Evolutionary conservation across 2,797 vertebrate species (phyloP).

Genomic region (Tauraco hartlaubi): DNA sequence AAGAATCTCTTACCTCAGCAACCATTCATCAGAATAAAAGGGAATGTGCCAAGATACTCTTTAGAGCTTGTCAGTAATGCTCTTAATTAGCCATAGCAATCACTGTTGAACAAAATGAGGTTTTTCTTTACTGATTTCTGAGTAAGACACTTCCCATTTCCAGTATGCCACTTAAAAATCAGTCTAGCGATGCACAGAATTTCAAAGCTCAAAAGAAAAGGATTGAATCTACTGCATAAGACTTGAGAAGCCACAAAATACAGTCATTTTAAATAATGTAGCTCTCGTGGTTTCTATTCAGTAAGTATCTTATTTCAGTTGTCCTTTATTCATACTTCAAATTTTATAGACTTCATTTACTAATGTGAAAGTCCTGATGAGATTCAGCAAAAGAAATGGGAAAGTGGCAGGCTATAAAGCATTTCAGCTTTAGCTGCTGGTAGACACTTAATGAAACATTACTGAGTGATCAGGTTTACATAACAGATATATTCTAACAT

Average conservation of each 20-base stretch:
- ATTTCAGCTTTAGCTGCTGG: constrained; percentile 5
- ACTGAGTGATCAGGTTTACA: constrained; percentile 41
- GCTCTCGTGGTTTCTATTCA: constrained; percentile 9
- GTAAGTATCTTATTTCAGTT: constrained; percentile 42
- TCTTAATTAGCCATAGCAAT: neutral
- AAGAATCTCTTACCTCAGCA: constrained; percentile 21
- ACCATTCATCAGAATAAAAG: neutral
- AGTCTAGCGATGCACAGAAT: neutral
- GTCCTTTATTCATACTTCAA: constrained; percentile 47
- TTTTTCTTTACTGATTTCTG: neutral
- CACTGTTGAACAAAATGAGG: neutral
- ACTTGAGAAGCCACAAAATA: neutral
- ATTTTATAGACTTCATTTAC: constrained; percentile 38
- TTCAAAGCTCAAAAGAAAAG: constrained; percentile 33
- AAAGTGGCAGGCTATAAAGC: constrained; percentile 35
- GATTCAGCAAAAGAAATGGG: constrained; percentile 51
- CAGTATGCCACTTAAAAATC: neutral
- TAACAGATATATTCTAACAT: constrained; percentile 61
- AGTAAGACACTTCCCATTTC: neutral
- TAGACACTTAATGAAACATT: constrained; percentile 49
- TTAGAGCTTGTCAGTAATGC: neutral
- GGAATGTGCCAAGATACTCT: neutral
- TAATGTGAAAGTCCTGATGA: constrained; percentile 46
- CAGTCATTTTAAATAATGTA: neutral
- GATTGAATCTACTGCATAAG: neutral